Evolutionary conservation across 2,797 vertebrate genomes (phyloP), one percentile per base, ranked within the genome.

Genomic region (Artibeus jamaicensis): DNA sequence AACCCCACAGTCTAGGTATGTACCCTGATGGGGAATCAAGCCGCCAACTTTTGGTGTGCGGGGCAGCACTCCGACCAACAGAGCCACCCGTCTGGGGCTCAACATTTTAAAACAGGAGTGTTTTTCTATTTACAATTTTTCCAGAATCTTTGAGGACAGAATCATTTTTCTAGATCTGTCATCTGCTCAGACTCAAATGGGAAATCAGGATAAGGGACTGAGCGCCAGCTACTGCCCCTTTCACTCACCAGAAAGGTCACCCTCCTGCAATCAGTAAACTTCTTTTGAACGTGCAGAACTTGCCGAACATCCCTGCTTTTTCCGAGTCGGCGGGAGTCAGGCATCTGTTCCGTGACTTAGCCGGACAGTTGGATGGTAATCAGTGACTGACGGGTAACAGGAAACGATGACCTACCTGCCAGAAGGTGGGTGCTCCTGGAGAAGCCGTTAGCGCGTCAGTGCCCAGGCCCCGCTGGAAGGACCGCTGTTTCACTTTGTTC

Each of bases 101-200:
- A 74, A 92, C 78, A 65, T 70, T 83, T 83, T 78, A 26, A 18
- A 34, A 65, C 32, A 21, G 32, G 65, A 71, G 88, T 74, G 39
- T 91, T 94, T 93, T 93, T 53, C 73, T 70, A 29, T 24, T 70
- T 74, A 34, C 14, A 50, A 15, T 93, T 90, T 92, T 95, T 77
- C 89, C 73, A 87, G 71, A 85, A 46, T 34, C 53, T 87, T 50
- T 50, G 14, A 86, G 59, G n/a, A 79, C 86, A 85, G 42, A 88
- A 73, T 26, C 76, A 83, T 10, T 74, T 84, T 85, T 83, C 79
- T 46, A 90, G 76, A 29, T 11, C 39, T 42, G n/a, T 34, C 44
- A 46, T 90, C 83, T 15, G 14, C 50, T 39, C 76, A 68, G 37
- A 84, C 76, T 93, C 2, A 6, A 78, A 86, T 11, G 71, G 53